These are phyloP conservation scores for Latrodectus hesperus DNA, from an alignment of 2,888 invertebrate species.

Conservation along the genomic window DNA sequence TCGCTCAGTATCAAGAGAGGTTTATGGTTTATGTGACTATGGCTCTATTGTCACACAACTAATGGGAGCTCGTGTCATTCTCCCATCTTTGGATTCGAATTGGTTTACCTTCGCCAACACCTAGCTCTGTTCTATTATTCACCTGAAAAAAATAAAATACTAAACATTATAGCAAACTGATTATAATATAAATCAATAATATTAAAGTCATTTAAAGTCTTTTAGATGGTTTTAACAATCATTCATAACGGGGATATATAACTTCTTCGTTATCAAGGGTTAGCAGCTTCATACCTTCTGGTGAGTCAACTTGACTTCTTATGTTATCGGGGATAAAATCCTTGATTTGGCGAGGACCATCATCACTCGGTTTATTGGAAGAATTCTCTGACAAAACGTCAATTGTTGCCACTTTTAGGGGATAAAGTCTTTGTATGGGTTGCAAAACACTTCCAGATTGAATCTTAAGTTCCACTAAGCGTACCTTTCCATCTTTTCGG, in stretches of 20 bases:
- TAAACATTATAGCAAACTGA: background rate
- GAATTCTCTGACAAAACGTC: background rate
- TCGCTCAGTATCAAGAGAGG: too few species aligned
- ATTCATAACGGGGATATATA: background rate
- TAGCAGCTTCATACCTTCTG: background rate
- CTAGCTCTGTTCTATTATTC: too few species aligned
- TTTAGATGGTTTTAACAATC: background rate
- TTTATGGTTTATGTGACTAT: too few species aligned
- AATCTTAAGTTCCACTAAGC: conserved; percentile 7
- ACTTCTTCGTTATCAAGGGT: background rate
- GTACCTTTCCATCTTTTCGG: background rate
- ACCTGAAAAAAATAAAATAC: background rate
- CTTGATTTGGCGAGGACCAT: background rate
- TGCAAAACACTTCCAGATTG: background rate
- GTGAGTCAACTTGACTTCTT: background rate
- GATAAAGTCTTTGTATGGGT: background rate
- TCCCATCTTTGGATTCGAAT: background rate
- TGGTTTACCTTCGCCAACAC: background rate
- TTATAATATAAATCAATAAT: background rate
- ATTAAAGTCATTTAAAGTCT: background rate
- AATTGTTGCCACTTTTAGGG: background rate
- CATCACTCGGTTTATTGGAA: background rate
- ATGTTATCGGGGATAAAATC: background rate
- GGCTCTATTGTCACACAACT: too few species aligned
- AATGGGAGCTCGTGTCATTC: background rate